Percentiles rank a stretch among this genome's conserved stretches.
phyloP scores from a whole-genome alignment of 2,888 invertebrate species.

The Temnothorax rugatulus region DNA sequence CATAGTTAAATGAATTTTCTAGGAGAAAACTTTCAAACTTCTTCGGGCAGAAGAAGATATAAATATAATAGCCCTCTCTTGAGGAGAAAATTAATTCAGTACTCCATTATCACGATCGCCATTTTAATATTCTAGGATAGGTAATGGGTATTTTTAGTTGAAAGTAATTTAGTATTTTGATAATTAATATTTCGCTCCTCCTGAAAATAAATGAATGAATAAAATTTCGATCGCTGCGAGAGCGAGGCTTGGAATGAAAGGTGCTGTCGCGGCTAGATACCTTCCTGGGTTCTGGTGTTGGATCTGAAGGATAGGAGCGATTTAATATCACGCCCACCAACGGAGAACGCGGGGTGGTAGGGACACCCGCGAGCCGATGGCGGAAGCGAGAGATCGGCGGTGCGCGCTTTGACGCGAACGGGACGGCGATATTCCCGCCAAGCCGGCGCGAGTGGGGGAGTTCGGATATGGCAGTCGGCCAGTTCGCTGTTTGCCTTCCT shows the following conservation, averaged over 20 bases:
- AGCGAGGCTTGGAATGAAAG: not conserved
- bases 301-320: slow-evolving; percentile 80
- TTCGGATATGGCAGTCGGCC: slow-evolving; percentile 85
- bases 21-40: not conserved
- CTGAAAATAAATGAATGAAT: not conserved
- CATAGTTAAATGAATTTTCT: not conserved
- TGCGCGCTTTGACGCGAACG: slow-evolving; percentile 53
- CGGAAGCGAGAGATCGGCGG: slow-evolving; percentile 52
- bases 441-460: slow-evolving; percentile 79
- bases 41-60: not conserved
- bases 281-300: slow-evolving; percentile 69
- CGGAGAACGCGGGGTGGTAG: slow-evolving; percentile 61
- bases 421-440: slow-evolving; percentile 49
- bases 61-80: too few relatives aligned
- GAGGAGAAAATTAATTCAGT: too few relatives aligned
- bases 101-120: not conserved
- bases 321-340: slow-evolving; percentile 85
- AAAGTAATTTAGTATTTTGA: not conserved
- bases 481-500: slow-evolving; percentile 85
- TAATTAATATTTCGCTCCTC: not conserved
- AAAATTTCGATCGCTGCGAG: not conserved
- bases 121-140: not conserved
- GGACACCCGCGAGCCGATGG: slow-evolving; percentile 46
- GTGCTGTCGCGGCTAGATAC: slow-evolving; percentile 59
- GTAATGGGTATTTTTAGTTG: not conserved